Base-by-base conservation (phyloP, 2,888 invertebrate species). In the Xestia xanthographa region DNA sequence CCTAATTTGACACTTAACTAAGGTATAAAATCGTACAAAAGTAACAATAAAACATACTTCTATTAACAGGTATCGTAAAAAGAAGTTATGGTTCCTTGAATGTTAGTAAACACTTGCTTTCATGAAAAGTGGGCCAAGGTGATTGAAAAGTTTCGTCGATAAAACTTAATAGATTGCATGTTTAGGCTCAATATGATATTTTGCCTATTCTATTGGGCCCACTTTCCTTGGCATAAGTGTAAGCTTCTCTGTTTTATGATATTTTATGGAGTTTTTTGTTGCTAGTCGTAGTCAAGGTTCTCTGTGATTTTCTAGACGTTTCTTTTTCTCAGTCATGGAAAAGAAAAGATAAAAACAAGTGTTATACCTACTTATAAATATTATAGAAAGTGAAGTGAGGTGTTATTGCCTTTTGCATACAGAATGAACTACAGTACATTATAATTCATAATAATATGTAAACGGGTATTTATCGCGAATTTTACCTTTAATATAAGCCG, bases 141-240 rank as follows among this genome's bases (percentile, higher is more conserved):
- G 34, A 74, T 82, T 78, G 50, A 78, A 78, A 85, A 82, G 69
- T 82, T 83, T 82, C 20, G 69, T 72, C 63, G 63, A 79, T 79
- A 75, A 50, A 75, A 85, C 68, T 68, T 65, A 62, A 75, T 43
- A 75, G 67, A 71, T 84, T 73, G 83, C 85, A 82, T 82, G 85
- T 72, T 81, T 26, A 50, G 22, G 45, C 60, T 41, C 84, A 77
- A 58, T 73, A 80, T 68, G 38, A 48, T 56, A 53, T 66, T 66
- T 38, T 12, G 50, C 17, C 29, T 80, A 73, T 80, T 84, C 84
- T 79, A 70, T 82, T 73, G 66, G n/a, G 45, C 50, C 80, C 67
- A 72, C 72, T 72, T 75, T 75, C 80, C 20, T 60, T 48, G 43
- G 53, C 60, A 65, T 79, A 63, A 79, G 71, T 75, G 71, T 83